Conservation (phyloP, 1,140 invertebrate genomes). For the Drosophila kanapiae region DNA sequence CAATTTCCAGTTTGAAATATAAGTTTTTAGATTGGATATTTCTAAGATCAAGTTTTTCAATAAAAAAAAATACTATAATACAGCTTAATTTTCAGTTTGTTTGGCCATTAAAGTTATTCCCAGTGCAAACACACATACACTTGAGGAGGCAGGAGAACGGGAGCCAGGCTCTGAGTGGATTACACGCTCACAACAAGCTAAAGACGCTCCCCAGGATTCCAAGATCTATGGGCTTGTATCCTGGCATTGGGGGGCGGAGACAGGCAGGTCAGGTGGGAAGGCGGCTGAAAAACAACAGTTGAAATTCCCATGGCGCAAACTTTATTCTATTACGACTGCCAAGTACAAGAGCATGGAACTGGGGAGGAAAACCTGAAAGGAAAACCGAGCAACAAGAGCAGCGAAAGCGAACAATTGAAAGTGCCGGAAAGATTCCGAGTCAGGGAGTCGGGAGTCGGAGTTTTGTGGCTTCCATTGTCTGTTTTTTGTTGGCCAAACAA, state of each 20-base stretch:
- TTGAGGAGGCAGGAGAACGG: neutral
- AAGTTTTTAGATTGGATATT: neutral
- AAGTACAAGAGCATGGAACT: slow-evolving; percentile 21
- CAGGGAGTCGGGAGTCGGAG: neutral
- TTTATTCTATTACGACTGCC: slow-evolving; percentile 80
- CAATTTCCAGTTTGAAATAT: neutral
- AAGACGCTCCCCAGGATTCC: slow-evolving; percentile 31
- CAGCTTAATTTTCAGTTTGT: neutral
- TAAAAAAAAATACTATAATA: neutral
- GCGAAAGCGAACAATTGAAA: slow-evolving; percentile 73
- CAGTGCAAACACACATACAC: neutral
- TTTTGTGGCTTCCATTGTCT: slow-evolving; percentile 60
- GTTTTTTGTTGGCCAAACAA: slow-evolving; percentile 26
- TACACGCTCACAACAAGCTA: slow-evolving; percentile 72
- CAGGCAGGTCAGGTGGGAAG: slow-evolving; percentile 54
- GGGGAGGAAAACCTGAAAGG: neutral
- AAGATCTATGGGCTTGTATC: slow-evolving; percentile 70
- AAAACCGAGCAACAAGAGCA: slow-evolving; percentile 34
- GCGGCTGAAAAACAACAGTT: slow-evolving; percentile 71
- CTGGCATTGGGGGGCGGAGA: neutral
- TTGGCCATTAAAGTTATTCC: neutral
- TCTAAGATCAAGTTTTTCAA: too few species aligned
- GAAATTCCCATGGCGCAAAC: slow-evolving; percentile 78
- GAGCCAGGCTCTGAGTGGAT: slow-evolving; percentile 63
- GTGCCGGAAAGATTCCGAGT: slow-evolving; percentile 15